phyloP scores from a whole-genome alignment of 1,140 invertebrate genomes.

The Neodiprion pinetum region DNA sequence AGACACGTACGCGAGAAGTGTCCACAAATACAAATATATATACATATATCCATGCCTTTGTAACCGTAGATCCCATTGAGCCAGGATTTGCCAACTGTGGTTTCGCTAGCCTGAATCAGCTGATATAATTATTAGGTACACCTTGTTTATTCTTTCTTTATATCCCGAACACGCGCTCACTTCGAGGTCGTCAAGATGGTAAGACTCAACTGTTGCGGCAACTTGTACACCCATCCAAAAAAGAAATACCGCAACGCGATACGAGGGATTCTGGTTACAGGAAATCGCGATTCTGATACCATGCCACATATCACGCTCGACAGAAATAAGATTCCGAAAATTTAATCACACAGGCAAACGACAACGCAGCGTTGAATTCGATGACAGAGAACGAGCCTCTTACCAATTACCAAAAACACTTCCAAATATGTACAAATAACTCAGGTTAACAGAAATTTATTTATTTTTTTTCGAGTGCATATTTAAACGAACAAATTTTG shows the following conservation, averaged over 20 bases:
- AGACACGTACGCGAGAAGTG: no score
- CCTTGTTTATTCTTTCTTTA: background rate
- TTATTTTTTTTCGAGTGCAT: no score
- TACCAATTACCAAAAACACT: no score
- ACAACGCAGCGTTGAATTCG: no score
- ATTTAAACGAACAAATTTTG: no score
- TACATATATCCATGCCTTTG: background rate
- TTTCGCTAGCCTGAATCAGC: background rate
- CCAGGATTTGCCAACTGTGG: background rate
- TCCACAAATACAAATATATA: no score
- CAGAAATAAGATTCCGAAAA: background rate
- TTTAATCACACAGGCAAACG: background rate
- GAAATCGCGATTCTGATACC: background rate
- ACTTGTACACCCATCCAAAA: no score
- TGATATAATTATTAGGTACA: background rate
- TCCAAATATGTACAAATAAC: no score
- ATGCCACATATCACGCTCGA: background rate
- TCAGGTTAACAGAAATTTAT: no score
- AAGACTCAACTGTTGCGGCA: background rate
- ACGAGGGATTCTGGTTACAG: background rate
- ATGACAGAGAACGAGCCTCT: no score
- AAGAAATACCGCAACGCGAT: background rate
- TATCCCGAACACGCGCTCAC: background rate
- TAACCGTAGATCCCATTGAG: slow-evolving; percentile 1
- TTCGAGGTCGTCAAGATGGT: background rate